Evolutionary conservation across 2,797 vertebrate genomes (phyloP).

Genomic region (Antrozous pallidus): DNA sequence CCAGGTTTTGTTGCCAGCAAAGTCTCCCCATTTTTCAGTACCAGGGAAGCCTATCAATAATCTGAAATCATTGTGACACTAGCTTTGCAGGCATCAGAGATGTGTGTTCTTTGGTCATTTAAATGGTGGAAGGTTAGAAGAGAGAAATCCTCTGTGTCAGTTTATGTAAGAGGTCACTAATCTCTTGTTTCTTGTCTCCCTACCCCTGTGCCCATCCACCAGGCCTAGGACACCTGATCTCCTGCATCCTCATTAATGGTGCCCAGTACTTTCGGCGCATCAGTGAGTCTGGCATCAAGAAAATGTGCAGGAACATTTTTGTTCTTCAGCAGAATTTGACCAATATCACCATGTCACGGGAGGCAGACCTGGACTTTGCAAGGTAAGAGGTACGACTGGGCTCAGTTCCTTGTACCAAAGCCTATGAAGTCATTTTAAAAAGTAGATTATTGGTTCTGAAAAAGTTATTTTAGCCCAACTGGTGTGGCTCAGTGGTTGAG

Average conservation of each 20-base stretch:
- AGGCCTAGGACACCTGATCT: slow-evolving; percentile 97
- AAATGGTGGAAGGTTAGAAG: background rate
- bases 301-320: slow-evolving; percentile 99
- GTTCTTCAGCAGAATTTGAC: slow-evolving; percentile 99
- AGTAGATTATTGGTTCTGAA: background rate
- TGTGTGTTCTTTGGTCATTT: background rate
- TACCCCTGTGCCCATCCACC: background rate
- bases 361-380: slow-evolving; percentile 97
- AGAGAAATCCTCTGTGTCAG: accelerated
- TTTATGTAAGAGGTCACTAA: background rate
- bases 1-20: background rate
- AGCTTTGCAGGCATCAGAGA: background rate
- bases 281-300: slow-evolving; percentile 98
- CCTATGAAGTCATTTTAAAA: background rate
- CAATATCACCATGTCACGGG: slow-evolving; percentile 99
- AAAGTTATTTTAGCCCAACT: background rate
- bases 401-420: background rate
- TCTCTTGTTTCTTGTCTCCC: background rate
- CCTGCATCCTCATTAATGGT: slow-evolving; percentile 97
- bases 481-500: no score
- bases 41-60: background rate
- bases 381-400: slow-evolving; percentile 83
- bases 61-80: background rate
- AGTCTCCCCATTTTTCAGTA: background rate
- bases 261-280: slow-evolving; percentile 98